Evolutionary conservation across 2,888 invertebrate genomes (phyloP).

Genomic region (Pristionchus exspectatus): DNA sequence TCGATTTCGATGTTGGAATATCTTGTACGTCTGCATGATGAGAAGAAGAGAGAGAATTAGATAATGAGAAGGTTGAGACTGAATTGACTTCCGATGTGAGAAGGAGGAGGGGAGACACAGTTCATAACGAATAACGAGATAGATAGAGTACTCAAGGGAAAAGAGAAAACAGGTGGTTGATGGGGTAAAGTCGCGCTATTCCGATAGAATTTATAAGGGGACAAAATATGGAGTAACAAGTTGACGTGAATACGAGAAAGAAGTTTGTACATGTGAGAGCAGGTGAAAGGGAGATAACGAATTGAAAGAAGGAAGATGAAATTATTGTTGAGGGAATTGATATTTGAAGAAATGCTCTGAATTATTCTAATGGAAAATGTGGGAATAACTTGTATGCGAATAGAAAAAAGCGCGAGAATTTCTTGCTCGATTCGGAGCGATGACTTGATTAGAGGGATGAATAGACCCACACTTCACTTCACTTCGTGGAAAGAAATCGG

Average conservation of each 20-base stretch:
- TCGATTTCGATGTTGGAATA: slow-evolving; percentile 35
- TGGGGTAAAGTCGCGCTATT: not conserved
- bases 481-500: not conserved
- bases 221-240: slow-evolving; percentile 9
- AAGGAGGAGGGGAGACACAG: not conserved
- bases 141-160: not conserved
- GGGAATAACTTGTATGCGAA: not conserved
- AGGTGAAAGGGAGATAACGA: slow-evolving; percentile 15
- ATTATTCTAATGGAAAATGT: not conserved
- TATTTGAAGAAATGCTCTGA: not conserved
- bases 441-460: slow-evolving; percentile 38
- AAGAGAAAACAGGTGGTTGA: not conserved
- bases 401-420: not conserved
- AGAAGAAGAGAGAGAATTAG: not conserved
- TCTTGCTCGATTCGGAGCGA: not conserved
- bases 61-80: slow-evolving; percentile 21
- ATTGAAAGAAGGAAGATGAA: not conserved
- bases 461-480: not conserved
- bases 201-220: not conserved
- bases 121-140: not conserved
- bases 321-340: not conserved
- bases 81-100: slow-evolving; percentile 18
- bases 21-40: slow-evolving; percentile 36
- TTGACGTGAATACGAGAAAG: not conserved
- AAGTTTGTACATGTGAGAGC: not conserved